phyloP scores from a whole-genome alignment of 2,888 invertebrate species.

The Eubasilissa splendida region DNA sequence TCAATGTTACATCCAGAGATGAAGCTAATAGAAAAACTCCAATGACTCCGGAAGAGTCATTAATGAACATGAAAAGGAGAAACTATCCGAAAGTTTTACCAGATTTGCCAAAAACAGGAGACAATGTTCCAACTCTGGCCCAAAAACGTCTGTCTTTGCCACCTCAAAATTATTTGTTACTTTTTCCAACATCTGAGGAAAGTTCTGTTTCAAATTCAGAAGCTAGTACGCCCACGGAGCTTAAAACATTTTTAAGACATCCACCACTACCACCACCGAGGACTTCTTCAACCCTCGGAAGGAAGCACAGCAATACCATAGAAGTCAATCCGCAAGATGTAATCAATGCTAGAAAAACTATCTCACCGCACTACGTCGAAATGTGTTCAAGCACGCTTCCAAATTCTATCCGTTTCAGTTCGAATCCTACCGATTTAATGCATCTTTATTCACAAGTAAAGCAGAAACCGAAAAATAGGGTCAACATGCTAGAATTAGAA shows the following conservation, averaged over 20 bases:
- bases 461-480: constrained; percentile 50
- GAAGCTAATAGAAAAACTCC: constrained; percentile 66
- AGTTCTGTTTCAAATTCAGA: constrained; percentile 61
- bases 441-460: constrained; percentile 51
- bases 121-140: constrained; percentile 60
- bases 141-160: constrained; percentile 79
- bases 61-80: constrained; percentile 81
- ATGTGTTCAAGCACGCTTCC: constrained; percentile 53
- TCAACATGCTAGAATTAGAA: constrained; percentile 56
- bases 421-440: constrained; percentile 35
- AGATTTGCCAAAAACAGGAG: constrained; percentile 74
- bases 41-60: constrained; percentile 79
- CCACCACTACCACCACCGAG: constrained; percentile 85
- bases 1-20: constrained; percentile 85
- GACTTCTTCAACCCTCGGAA: constrained; percentile 78
- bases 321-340: constrained; percentile 7
- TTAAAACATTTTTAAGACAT: constrained; percentile 62
- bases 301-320: constrained; percentile 60
- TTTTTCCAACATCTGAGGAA: constrained; percentile 61
- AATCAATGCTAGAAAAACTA: not conserved
- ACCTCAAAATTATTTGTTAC: constrained; percentile 65
- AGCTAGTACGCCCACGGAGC: constrained; percentile 58
- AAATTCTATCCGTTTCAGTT: constrained; percentile 34
- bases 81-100: constrained; percentile 91
- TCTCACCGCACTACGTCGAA: constrained; percentile 49